Percentiles rank a stretch among this genome's conserved stretches.
phyloP scores from a whole-genome alignment of 1,140 invertebrate genomes.

The Papilio polytes region DNA sequence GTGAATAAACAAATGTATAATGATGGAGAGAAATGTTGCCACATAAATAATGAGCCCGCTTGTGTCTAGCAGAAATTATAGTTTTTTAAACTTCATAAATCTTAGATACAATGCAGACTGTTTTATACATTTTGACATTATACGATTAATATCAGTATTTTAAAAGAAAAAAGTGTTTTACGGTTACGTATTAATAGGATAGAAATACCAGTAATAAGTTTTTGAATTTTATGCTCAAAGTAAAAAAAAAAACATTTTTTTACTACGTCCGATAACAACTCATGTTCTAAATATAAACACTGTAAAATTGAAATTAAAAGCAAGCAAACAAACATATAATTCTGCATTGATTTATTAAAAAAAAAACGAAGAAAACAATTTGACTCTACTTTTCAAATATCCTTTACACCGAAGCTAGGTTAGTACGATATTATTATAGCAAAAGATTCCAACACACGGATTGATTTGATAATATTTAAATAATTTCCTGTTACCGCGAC shows the following conservation, averaged over 20 bases:
- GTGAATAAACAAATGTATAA: slow-evolving; percentile 10
- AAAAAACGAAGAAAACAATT: not conserved
- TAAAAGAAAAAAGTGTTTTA: not conserved
- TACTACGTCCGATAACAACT: too few species aligned
- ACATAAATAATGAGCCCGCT: not conserved
- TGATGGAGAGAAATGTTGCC: not conserved
- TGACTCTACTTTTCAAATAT: not conserved
- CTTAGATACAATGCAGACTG: not conserved
- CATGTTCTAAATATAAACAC: too few species aligned
- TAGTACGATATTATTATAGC: not conserved
- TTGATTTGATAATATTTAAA: slow-evolving; percentile 13
- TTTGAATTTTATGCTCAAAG: too few species aligned
- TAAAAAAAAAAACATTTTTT: too few species aligned
- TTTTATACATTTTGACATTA: not conserved
- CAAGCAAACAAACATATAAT: too few species aligned
- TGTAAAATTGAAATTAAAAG: too few species aligned
- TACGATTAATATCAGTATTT: not conserved
- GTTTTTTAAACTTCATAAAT: not conserved
- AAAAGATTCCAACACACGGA: not conserved
- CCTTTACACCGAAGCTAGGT: not conserved
- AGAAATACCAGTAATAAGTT: too few species aligned
- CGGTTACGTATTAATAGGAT: not conserved
- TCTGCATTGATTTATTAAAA: not conserved
- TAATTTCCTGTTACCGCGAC: slow-evolving; percentile 8
- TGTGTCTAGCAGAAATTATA: not conserved